Conservation (phyloP, 2,888 invertebrate genomes). For the Zelleria hepariella region DNA sequence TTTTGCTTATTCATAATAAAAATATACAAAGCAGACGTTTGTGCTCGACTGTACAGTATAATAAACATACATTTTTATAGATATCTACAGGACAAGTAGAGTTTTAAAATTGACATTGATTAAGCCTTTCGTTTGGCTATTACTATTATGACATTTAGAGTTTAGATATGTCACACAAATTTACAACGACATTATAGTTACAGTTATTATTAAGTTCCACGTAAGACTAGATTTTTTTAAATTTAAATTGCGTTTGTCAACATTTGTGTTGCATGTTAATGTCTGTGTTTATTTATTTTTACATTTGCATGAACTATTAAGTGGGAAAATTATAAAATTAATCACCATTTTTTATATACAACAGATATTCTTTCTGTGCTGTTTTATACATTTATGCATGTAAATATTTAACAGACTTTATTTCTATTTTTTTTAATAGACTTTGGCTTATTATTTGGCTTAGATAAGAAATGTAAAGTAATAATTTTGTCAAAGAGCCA, state of each 20-base stretch:
- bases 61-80: conserved; percentile 23
- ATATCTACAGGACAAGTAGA: conserved; percentile 25
- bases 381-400: background rate
- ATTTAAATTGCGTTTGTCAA: background rate
- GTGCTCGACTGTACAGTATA: conserved; percentile 45
- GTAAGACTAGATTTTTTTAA: background rate
- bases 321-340: background rate
- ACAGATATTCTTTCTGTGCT: background rate
- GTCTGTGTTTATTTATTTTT: background rate
- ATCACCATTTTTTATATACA: background rate
- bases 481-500: background rate
- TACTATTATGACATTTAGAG: conserved; percentile 15
- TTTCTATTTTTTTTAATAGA: conserved; percentile 33
- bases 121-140: background rate
- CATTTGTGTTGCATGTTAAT: background rate
- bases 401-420: conserved; percentile 7
- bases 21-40: conserved; percentile 32
- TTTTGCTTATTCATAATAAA: conserved; percentile 26
- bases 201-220: conserved; percentile 6
- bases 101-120: conserved; percentile 33
- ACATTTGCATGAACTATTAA: background rate
- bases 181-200: conserved; percentile 14
- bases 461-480: conserved; percentile 29
- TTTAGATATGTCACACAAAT: conserved; percentile 42
- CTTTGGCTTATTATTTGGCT: conserved; percentile 66